Conservation (phyloP, 2,113 vertebrate species). For the Laterallus jamaicensis region DNA sequence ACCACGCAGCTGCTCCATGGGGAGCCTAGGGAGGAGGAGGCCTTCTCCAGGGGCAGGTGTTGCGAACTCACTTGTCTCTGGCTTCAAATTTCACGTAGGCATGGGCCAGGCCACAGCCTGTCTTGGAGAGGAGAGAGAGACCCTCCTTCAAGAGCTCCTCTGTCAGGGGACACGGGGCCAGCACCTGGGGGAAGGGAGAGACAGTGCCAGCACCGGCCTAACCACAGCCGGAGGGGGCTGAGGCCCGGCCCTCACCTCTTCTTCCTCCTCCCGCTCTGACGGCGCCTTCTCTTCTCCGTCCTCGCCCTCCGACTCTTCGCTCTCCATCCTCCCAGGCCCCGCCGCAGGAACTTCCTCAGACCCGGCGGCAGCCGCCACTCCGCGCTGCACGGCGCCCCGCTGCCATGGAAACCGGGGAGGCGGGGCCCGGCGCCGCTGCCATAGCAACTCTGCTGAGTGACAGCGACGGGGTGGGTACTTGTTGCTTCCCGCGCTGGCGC, state of each 20-base stretch:
- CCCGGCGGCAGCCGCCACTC: neutral
- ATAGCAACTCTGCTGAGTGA: neutral
- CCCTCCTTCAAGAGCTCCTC: slow-evolving; percentile 78
- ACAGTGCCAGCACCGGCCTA: neutral
- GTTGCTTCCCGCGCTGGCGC: neutral
- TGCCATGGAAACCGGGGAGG: neutral
- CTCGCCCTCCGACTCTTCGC: neutral
- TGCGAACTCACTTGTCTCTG: slow-evolving; percentile 78
- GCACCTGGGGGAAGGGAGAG: slow-evolving; percentile 45
- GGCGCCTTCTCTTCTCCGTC: neutral
- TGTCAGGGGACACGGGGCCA: slow-evolving; percentile 65
- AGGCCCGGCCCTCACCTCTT: neutral
- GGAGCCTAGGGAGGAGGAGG: neutral
- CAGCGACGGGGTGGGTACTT: neutral
- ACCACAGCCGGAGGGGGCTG: too few species aligned
- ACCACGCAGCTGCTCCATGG: accelerated
- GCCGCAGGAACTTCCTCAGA: neutral
- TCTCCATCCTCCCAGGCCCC: neutral
- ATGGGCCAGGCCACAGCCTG: slow-evolving; percentile 83
- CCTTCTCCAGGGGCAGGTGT: neutral
- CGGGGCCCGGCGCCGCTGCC: neutral
- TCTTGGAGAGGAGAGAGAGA: slow-evolving; percentile 87
- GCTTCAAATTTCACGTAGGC: slow-evolving; percentile 87
- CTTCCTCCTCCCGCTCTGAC: slow-evolving; percentile 7
- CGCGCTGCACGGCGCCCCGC: neutral